Evolutionary conservation across 2,888 invertebrate genomes (phyloP).

Genomic region (Pocota personata): DNA sequence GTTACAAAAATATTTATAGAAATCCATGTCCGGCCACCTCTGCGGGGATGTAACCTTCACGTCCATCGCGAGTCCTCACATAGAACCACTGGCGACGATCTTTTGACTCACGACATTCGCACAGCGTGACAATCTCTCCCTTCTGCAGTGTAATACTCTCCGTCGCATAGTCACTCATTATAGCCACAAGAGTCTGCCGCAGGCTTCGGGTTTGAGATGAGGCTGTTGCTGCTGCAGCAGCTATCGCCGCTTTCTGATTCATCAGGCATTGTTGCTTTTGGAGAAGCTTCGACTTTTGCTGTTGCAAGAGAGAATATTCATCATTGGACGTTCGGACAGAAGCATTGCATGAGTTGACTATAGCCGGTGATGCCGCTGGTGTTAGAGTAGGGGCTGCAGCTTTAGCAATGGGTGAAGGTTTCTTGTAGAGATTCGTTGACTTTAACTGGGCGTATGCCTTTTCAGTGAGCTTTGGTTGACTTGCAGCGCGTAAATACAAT

Average conservation of each 20-base stretch:
- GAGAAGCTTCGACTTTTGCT: constrained; percentile 74
- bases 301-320: constrained; percentile 79
- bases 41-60: constrained; percentile 90
- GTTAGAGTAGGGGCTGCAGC: neutral
- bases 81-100: constrained; percentile 90
- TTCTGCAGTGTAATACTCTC: constrained; percentile 86
- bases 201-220: constrained; percentile 79
- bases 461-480: constrained; percentile 83
- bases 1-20: constrained; percentile 82
- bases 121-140: constrained; percentile 90
- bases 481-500: constrained; percentile 86
- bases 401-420: constrained; percentile 38
- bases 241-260: constrained; percentile 75
- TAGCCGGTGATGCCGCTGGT: constrained; percentile 74
- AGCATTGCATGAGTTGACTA: constrained; percentile 47
- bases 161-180: constrained; percentile 87
- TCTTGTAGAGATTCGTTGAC: constrained; percentile 78
- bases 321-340: constrained; percentile 75
- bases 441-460: constrained; percentile 82
- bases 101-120: constrained; percentile 85
- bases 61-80: constrained; percentile 88
- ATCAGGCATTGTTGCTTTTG: constrained; percentile 76
- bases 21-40: constrained; percentile 91
- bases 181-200: constrained; percentile 88
- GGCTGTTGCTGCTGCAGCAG: constrained; percentile 67